Base-by-base conservation (phyloP, 2,888 invertebrate genomes). In the Drosophila conformis region DNA sequence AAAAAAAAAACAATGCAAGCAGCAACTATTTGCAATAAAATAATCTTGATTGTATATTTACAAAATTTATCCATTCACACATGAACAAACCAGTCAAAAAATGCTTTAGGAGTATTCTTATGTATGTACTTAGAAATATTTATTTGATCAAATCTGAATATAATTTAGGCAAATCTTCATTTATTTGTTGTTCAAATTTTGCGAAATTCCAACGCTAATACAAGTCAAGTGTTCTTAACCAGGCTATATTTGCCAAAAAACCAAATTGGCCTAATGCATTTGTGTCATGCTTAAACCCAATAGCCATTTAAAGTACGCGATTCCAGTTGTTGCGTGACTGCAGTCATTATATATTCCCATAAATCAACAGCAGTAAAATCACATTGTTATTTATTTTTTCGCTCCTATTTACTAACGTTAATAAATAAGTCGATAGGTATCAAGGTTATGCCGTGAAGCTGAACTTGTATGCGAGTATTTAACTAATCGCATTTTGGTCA, bases 221-320 rank as follows among this genome's bases (percentile, higher is more conserved):
- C 13, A 27, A 56, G 54, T 27, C 54, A 38, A 38, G 7, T 27
- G n/a, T 4, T 13, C 36, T 13, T 36, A 36, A 11, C 11, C 36
- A 2, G 36, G 35, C 54, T 36, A 21, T 18, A 13, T 38, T 38
- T 13, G 2, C 15, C 1, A 18, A 35, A 42, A 27, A 33, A 27
- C 21, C 4, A 27, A 4, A 8, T 51, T n/a, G 38, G 57, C 51
- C 52, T 82, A 78, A 84, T 84, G 69, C 67, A 60, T 67, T 67
- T 75, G 36, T 79, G 51, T 63, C 85, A 82, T 84, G 78, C 68
- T 52, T 27, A 54, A 68, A 49, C 25, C 60, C 40, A 73, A 61
- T 66, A 73, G 29, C 35, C 61, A 74, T 63, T 58, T 71, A 31
- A 52, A 18, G 31, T 40, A 54, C 13, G 31, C 48, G 29, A 58